phyloP scores from a whole-genome alignment of 2,888 invertebrate species.

The Acholoe squamosa region DNA sequence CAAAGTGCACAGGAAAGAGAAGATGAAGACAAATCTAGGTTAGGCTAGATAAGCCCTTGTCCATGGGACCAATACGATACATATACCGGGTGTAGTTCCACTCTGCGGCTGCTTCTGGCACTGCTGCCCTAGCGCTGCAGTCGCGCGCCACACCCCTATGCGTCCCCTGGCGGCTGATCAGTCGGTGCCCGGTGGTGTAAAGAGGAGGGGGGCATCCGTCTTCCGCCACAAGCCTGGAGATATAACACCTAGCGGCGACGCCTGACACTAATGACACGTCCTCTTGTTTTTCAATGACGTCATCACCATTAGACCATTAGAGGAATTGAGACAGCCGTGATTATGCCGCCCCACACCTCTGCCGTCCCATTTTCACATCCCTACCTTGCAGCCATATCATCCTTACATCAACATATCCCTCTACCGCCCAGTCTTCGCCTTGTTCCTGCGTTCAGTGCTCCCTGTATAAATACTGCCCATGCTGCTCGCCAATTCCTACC shows the following conservation, averaged over 20 bases:
- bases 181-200: not conserved
- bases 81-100: no score
- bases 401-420: not conserved
- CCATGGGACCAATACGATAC: no score
- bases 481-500: no score
- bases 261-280: constrained; percentile 53
- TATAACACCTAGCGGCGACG: constrained; percentile 38
- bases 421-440: no score
- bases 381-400: not conserved
- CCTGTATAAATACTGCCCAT: no score
- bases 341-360: constrained; percentile 21
- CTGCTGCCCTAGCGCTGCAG: no score
- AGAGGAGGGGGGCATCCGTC: constrained; percentile 28
- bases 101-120: no score
- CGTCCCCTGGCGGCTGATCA: not conserved
- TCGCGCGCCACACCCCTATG: not conserved
- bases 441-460: not conserved
- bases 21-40: no score
- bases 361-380: not conserved
- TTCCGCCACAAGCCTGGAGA: constrained; percentile 8
- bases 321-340: constrained; percentile 12
- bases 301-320: constrained; percentile 57
- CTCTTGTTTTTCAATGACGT: constrained; percentile 54
- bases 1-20: no score
- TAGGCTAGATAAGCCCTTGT: no score